Percentiles rank a stretch among this genome's conserved stretches.
Evolutionary conservation across 2,888 invertebrate genomes (phyloP).

Genomic region (Ennomos quercinarius): DNA sequence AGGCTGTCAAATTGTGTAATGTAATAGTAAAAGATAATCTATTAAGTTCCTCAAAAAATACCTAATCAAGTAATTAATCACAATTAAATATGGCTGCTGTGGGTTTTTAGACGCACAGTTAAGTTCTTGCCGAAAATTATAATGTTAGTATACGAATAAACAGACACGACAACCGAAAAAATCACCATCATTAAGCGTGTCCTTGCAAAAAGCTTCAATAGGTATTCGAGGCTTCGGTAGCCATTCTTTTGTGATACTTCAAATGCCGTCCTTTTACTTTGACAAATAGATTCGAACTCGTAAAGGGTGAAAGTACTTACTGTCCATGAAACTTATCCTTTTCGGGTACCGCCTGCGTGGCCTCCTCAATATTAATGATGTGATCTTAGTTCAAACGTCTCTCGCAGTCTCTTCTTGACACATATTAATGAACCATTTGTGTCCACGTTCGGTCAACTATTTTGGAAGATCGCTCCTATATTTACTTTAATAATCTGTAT

Average conservation of each 20-base stretch:
- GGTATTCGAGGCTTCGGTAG: conserved; percentile 44
- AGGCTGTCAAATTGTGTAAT: too few species aligned
- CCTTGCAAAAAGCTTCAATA: conserved; percentile 36
- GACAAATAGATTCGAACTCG: conserved; percentile 72
- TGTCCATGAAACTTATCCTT: conserved; percentile 77
- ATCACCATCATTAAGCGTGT: conserved; percentile 51
- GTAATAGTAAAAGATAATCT: too few species aligned
- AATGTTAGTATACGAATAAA: conserved; percentile 27
- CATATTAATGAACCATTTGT: conserved; percentile 80
- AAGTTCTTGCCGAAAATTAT: conserved; percentile 31
- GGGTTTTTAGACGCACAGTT: too few species aligned
- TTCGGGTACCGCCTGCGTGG: conserved; percentile 74
- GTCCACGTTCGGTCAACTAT: conserved; percentile 69
- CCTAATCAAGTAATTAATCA: too few species aligned
- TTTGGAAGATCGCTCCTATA: conserved; percentile 46
- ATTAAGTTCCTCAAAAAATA: too few species aligned
- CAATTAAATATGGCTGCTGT: too few species aligned
- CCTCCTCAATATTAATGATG: conserved; percentile 83
- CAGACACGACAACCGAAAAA: conserved; percentile 57
- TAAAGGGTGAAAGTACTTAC: conserved; percentile 78
- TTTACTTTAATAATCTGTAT: conserved; percentile 41
- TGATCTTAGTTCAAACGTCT: conserved; percentile 81
- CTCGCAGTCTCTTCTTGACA: conserved; percentile 73
- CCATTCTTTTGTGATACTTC: conserved; percentile 55
- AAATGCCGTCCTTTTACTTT: conserved; percentile 57